Percentiles rank a stretch among this genome's conserved stretches.
Conservation (phyloP, 2,888 invertebrate genomes). For the Eremobia ochroleuca region DNA sequence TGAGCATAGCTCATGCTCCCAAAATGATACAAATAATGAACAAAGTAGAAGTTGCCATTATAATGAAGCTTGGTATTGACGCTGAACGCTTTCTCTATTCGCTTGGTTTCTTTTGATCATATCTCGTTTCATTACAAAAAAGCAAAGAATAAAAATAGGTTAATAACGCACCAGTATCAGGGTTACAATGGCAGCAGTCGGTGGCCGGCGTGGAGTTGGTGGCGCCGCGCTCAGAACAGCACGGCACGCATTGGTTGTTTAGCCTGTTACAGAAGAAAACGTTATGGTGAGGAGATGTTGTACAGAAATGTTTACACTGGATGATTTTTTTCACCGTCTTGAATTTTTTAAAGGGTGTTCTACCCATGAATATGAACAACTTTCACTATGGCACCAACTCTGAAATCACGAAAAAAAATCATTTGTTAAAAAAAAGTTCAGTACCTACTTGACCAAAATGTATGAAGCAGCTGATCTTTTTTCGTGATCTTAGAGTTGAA, state of each 20-base stretch:
- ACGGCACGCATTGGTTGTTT: slow-evolving; percentile 95
- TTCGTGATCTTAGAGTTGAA: no score
- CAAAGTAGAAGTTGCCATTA: not conserved
- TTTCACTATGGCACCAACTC: no score
- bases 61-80: not conserved
- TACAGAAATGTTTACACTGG: not conserved
- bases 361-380: no score
- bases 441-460: no score
- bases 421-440: no score
- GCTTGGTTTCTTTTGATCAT: not conserved
- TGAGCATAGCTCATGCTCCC: not conserved
- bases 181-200: slow-evolving; percentile 94
- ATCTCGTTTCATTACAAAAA: not conserved
- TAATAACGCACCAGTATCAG: slow-evolving; percentile 91
- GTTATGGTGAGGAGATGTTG: not conserved
- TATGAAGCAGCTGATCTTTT: no score
- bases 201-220: slow-evolving; percentile 77
- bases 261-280: slow-evolving; percentile 80
- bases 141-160: not conserved
- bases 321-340: no score
- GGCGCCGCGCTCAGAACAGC: slow-evolving; percentile 90
- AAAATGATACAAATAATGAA: not conserved
- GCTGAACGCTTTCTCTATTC: not conserved
- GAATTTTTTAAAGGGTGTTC: no score
- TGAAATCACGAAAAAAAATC: no score